These are phyloP conservation scores for Drosophila maculinotata DNA, from an alignment of 2,888 invertebrate genomes.

Conservation along the genomic window DNA sequence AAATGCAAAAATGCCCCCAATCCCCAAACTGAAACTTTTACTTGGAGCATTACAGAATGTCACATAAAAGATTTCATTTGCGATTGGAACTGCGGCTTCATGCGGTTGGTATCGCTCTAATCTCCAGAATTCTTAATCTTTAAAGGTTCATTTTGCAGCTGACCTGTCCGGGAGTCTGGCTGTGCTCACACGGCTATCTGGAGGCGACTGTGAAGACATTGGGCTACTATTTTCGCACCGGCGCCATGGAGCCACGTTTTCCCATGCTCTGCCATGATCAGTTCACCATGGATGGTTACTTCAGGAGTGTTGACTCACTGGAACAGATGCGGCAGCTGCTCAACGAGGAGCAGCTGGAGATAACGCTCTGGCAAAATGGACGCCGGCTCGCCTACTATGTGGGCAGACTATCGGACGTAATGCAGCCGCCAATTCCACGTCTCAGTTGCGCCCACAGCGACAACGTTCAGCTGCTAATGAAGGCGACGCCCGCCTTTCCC, in stretches of 20 bases:
- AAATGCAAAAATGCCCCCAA: constrained; percentile 44
- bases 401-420: constrained; percentile 80
- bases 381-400: constrained; percentile 82
- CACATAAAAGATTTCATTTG: constrained; percentile 74
- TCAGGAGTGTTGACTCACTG: constrained; percentile 72
- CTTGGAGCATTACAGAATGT: constrained; percentile 44
- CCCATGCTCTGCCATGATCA: constrained; percentile 83
- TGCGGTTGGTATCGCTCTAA: constrained; percentile 71
- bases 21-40: constrained; percentile 40
- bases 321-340: constrained; percentile 75
- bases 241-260: constrained; percentile 83
- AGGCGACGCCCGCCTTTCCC: constrained; percentile 83
- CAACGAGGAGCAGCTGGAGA: constrained; percentile 79
- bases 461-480: constrained; percentile 83
- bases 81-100: constrained; percentile 82
- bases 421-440: constrained; percentile 72
- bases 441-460: constrained; percentile 77
- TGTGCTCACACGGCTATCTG: constrained; percentile 83
- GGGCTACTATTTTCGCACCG: constrained; percentile 84
- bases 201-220: constrained; percentile 83
- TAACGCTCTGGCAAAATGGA: constrained; percentile 84
- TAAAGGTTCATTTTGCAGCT: constrained; percentile 61
- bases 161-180: constrained; percentile 85
- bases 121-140: not conserved
- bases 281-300: constrained; percentile 84